Conservation (phyloP, 2,888 invertebrate species). For the Polylopha cassiicola region DNA sequence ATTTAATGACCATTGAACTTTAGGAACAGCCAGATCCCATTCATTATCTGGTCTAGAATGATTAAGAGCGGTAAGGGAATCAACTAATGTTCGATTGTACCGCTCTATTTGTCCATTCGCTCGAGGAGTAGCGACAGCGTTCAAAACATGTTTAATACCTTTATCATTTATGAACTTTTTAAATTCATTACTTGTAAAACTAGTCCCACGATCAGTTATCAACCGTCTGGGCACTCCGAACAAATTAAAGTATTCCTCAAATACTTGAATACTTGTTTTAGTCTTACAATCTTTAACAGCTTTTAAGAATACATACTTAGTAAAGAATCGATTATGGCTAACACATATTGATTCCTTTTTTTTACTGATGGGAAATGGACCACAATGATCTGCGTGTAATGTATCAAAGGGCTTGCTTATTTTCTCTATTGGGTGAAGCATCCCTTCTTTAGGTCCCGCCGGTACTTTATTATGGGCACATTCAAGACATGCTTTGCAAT, state of each 20-base stretch:
- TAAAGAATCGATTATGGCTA: constrained; percentile 23
- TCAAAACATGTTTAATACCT: constrained; percentile 12
- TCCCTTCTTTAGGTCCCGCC: constrained; percentile 15
- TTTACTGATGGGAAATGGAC: constrained; percentile 24
- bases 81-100: constrained; percentile 17
- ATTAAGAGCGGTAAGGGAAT: constrained; percentile 3
- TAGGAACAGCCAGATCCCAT: constrained; percentile 14
- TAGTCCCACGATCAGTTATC: constrained; percentile 16
- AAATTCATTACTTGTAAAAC: constrained; percentile 16
- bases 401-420: constrained; percentile 18
- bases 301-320: constrained; percentile 7
- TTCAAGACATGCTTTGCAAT: constrained; percentile 14
- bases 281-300: constrained; percentile 5
- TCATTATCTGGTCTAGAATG: constrained; percentile 10
- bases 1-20: constrained; percentile 24
- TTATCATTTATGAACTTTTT: constrained; percentile 4
- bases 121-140: constrained; percentile 1
- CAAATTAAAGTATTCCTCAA: constrained; percentile 15
- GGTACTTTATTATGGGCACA: constrained; percentile 3
- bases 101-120: constrained; percentile 24
- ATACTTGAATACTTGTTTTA: constrained; percentile 16
- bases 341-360: constrained; percentile 20
- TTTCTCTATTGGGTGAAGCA: constrained; percentile 20
- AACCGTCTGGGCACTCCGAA: constrained; percentile 13
- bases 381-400: constrained; percentile 25